Conservation (phyloP, 2,797 vertebrate genomes). For the Neopelma chrysocephalum region DNA sequence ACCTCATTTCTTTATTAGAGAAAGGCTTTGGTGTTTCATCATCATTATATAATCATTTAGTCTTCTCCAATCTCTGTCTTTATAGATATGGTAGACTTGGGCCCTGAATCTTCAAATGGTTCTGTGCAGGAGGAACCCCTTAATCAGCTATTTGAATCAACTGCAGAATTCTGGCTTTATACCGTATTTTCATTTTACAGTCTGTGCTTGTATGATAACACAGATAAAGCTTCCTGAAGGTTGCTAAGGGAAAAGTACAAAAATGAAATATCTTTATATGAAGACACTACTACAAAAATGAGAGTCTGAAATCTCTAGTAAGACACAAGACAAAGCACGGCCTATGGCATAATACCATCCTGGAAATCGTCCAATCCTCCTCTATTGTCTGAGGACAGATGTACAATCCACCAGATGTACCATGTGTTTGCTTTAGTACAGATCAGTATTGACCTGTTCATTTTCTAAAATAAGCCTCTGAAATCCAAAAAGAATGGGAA, state of each 20-base stretch:
- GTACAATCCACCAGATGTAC: constrained; percentile 39
- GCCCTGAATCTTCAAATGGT: background rate
- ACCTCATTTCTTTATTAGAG: constrained; percentile 75
- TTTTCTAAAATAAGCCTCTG: constrained; percentile 57
- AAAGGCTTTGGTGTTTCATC: constrained; percentile 71
- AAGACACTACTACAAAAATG: background rate
- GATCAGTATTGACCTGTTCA: constrained; percentile 63
- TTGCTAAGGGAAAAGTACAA: constrained; percentile 29
- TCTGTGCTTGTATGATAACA: background rate
- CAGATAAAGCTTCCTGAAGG: background rate
- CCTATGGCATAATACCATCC: constrained; percentile 57
- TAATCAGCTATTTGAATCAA: background rate
- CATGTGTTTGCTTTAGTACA: constrained; percentile 57
- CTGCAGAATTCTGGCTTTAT: background rate
- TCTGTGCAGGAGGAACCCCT: background rate
- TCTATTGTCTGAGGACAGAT: constrained; percentile 62
- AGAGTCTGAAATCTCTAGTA: constrained; percentile 11
- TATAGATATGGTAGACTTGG: constrained; percentile 13
- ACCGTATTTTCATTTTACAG: background rate
- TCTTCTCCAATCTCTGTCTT: constrained; percentile 41
- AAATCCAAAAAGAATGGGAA: constrained; percentile 70
- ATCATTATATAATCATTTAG: constrained; percentile 71
- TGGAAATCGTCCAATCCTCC: constrained; percentile 57
- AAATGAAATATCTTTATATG: constrained; percentile 23
- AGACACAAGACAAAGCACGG: constrained; percentile 39